Conservation (phyloP, 2,113 vertebrate species). For the Cygnus atratus region DNA sequence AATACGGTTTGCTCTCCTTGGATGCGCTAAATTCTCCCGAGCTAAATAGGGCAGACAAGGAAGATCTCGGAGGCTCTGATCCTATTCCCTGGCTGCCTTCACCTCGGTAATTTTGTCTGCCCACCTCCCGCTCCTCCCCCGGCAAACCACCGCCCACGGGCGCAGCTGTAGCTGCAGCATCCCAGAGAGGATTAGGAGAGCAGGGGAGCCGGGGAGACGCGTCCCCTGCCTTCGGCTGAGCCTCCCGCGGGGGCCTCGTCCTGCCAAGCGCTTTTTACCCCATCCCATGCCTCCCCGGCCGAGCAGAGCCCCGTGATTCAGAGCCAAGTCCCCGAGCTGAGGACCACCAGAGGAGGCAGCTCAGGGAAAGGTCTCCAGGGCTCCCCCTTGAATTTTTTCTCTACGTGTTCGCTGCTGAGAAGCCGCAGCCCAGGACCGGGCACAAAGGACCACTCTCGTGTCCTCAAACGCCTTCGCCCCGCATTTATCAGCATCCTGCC, state of each 20-base stretch:
- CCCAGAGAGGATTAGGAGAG: not conserved
- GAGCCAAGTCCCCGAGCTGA: too few relatives aligned
- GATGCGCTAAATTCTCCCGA: not conserved
- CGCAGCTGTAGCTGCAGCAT: conserved; percentile 54
- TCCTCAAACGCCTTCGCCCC: accelerated
- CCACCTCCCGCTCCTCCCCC: conserved; percentile 67
- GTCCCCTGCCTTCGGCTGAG: not conserved
- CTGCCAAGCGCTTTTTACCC: not conserved
- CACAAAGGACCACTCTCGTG: accelerated
- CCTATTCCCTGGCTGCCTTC: conserved; percentile 25
- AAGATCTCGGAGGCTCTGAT: not conserved
- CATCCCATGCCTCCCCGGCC: not conserved
- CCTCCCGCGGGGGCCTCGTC: not conserved
- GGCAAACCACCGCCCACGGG: conserved; percentile 52
- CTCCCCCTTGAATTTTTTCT: not conserved
- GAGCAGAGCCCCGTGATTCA: too few relatives aligned
- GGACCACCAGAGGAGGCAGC: not conserved
- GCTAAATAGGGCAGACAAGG: not conserved
- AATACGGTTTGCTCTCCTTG: not conserved
- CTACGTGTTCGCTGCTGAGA: accelerated
- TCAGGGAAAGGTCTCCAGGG: not conserved
- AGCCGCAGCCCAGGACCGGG: not conserved
- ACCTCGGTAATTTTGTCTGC: conserved; percentile 14
- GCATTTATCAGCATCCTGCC: not conserved
- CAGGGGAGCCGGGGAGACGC: conserved; percentile 1